Percentiles rank a stretch among this genome's conserved stretches.
phyloP scores from a whole-genome alignment of 1,140 invertebrate species.

The Drosophila varians region DNA sequence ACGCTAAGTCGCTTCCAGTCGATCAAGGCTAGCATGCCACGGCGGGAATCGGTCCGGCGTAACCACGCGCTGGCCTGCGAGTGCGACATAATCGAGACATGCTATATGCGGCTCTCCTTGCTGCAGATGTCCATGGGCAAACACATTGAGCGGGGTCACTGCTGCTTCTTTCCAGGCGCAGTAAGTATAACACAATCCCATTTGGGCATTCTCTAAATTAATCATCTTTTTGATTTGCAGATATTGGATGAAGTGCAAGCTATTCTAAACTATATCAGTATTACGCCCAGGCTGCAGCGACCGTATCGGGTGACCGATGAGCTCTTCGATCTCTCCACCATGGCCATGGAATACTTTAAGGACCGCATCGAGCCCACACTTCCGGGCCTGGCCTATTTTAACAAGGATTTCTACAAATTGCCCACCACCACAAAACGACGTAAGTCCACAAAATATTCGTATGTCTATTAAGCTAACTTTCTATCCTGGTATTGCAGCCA shows the following conservation, averaged over 20 bases:
- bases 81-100: conserved; percentile 94
- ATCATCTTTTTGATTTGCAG: no score
- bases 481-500: conserved; percentile 33
- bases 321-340: conserved; percentile 95
- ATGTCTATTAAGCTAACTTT: not conserved
- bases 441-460: conserved; percentile 24
- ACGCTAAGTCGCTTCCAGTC: conserved; percentile 92
- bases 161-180: conserved; percentile 95
- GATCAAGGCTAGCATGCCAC: conserved; percentile 95
- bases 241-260: conserved; percentile 90
- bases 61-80: conserved; percentile 93
- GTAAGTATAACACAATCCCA: no score
- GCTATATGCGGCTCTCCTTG: conserved; percentile 93
- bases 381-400: conserved; percentile 94
- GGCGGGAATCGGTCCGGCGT: conserved; percentile 92
- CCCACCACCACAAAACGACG: conserved; percentile 72
- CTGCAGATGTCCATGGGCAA: conserved; percentile 96
- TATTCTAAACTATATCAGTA: conserved; percentile 92
- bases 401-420: conserved; percentile 88
- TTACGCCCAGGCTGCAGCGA: conserved; percentile 90
- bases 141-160: conserved; percentile 94
- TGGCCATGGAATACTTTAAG: conserved; percentile 97
- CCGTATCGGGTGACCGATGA: conserved; percentile 95
- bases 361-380: conserved; percentile 94
- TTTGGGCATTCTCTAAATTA: no score